phyloP scores from a whole-genome alignment of 2,797 vertebrate genomes.

The Halcyon chelicuti region DNA sequence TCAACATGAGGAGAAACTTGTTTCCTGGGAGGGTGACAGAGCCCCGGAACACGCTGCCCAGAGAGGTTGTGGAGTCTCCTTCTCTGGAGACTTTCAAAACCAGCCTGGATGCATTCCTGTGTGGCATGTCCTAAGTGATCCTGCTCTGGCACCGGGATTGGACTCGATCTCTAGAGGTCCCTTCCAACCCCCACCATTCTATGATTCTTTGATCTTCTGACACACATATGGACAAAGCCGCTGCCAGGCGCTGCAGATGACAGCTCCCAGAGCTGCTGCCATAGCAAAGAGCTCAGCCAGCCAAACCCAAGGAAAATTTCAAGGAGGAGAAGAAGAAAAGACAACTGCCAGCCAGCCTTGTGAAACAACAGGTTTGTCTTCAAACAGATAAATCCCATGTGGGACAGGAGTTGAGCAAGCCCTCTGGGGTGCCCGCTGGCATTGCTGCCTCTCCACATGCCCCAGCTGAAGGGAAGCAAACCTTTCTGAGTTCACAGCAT shows the following conservation, averaged over 20 bases:
- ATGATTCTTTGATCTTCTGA: neutral
- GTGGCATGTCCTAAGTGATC: no score
- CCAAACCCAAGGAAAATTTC: neutral
- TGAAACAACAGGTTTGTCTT: neutral
- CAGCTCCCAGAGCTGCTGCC: neutral
- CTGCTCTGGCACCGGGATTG: no score
- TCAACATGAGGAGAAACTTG: no score
- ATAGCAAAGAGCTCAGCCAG: fast-evolving
- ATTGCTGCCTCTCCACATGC: neutral
- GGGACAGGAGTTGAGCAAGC: neutral
- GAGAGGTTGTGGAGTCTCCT: no score
- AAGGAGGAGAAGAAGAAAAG: neutral
- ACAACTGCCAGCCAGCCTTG: neutral
- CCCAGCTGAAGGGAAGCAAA: neutral
- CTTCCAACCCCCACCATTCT: no score
- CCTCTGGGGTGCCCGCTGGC: fast-evolving
- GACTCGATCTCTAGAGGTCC: no score
- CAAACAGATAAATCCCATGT: fast-evolving
- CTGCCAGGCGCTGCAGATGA: fast-evolving
- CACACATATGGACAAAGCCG: neutral
- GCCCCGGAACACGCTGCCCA: no score
- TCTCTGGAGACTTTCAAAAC: no score
- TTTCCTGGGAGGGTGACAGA: no score
- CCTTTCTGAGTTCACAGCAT: neutral
- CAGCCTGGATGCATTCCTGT: no score